Evolutionary conservation across 2,888 invertebrate species (phyloP).

Genomic region (Drosophila anceps): DNA sequence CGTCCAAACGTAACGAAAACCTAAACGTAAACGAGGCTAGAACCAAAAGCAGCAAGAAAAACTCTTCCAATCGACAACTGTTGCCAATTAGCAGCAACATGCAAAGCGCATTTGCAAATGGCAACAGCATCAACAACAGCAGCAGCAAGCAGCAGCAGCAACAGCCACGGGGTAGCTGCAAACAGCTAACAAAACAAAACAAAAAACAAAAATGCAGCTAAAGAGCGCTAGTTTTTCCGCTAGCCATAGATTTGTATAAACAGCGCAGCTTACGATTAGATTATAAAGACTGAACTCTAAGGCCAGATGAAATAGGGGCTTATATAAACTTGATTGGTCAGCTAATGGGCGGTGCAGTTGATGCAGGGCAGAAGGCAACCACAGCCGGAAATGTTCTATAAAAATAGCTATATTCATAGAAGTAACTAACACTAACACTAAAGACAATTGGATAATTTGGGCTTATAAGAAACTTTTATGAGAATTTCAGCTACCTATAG

Average conservation of each 20-base stretch:
- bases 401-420: neutral
- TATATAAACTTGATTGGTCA: slow-evolving; percentile 45
- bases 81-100: slow-evolving; percentile 79
- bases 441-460: too few relatives aligned
- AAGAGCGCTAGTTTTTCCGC: slow-evolving; percentile 24
- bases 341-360: slow-evolving; percentile 17
- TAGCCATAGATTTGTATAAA: slow-evolving; percentile 33
- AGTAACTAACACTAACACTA: neutral
- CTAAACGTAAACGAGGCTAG: slow-evolving; percentile 55
- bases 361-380: neutral
- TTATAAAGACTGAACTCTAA: slow-evolving; percentile 22
- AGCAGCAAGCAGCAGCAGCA: slow-evolving; percentile 5
- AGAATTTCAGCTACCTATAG: neutral
- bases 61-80: slow-evolving; percentile 75
- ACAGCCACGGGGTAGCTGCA: neutral
- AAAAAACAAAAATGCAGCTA: neutral
- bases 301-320: slow-evolving; percentile 12
- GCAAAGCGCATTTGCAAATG: slow-evolving; percentile 78
- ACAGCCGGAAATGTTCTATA: slow-evolving; percentile 3
- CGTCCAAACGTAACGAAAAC: slow-evolving; percentile 38
- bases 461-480: too few relatives aligned
- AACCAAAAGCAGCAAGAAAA: slow-evolving; percentile 42
- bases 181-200: neutral
- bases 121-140: slow-evolving; percentile 9
- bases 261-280: slow-evolving; percentile 37